These are phyloP conservation scores for Chironomus tepperi DNA, from an alignment of 1,140 invertebrate genomes.

Conservation along the genomic window DNA sequence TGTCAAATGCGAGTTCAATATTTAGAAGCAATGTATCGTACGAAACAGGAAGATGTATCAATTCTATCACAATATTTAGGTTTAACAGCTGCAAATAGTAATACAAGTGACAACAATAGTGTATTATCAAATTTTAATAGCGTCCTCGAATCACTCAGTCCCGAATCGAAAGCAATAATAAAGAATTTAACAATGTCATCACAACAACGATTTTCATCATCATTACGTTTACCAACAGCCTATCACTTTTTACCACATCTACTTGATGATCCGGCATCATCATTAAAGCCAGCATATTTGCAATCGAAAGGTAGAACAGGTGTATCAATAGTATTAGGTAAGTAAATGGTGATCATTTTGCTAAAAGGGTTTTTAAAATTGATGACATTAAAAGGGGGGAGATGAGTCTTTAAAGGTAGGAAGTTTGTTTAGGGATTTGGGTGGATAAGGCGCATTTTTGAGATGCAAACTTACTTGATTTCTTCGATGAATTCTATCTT, in stretches of 20 bases:
- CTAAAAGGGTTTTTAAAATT: neutral
- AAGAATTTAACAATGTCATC: conserved; percentile 39
- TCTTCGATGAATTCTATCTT: too few relatives aligned
- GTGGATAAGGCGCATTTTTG: too few relatives aligned
- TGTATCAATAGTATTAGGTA: conserved; percentile 74
- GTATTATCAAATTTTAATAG: conserved; percentile 23
- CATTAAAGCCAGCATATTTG: conserved; percentile 67
- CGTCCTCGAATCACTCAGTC: conserved; percentile 40
- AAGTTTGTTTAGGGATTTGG: too few relatives aligned
- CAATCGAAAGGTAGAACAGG: conserved; percentile 64
- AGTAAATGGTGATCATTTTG: conserved; percentile 32
- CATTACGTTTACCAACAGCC: conserved; percentile 60
- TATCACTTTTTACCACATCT: conserved; percentile 85
- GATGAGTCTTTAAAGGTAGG: too few relatives aligned
- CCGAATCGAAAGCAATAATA: conserved; percentile 42
- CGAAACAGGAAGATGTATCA: conserved; percentile 59
- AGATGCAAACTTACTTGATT: too few relatives aligned
- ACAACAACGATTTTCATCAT: conserved; percentile 31
- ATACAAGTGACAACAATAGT: conserved; percentile 27
- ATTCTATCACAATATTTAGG: conserved; percentile 53
- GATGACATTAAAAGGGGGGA: too few relatives aligned
- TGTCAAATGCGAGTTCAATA: conserved; percentile 61
- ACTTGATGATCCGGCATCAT: conserved; percentile 66
- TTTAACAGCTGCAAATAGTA: conserved; percentile 27
- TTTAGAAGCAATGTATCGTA: conserved; percentile 59